Evolutionary conservation across 2,113 vertebrate species (phyloP).

Genomic region (Prietella phreatophila): DNA sequence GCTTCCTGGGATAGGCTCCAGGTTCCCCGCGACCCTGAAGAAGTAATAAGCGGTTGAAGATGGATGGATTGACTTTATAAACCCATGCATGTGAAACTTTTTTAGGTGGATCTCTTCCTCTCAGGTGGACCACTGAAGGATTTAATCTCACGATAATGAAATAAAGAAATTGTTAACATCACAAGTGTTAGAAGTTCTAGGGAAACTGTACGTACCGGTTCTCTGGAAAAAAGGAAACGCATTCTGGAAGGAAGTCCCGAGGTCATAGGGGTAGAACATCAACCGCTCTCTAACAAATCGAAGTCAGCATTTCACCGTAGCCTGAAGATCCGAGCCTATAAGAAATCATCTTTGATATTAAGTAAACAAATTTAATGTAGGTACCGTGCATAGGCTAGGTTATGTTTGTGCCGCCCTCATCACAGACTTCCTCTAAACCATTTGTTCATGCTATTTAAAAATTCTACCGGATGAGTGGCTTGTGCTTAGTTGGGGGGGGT

Average conservation of each 20-base stretch:
- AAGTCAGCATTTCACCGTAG: neutral
- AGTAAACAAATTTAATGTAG: neutral
- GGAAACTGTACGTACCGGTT: neutral
- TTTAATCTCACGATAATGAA: too few relatives aligned
- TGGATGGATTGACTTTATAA: neutral
- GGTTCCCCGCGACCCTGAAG: too few relatives aligned
- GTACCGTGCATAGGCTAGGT: neutral
- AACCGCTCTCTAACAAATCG: neutral
- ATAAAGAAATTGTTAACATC: neutral
- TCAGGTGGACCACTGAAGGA: neutral
- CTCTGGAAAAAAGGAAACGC: conserved; percentile 8
- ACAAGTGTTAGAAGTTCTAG: neutral
- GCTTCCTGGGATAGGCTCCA: too few relatives aligned
- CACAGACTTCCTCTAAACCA: neutral
- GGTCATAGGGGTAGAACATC: neutral
- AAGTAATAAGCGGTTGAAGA: too few relatives aligned
- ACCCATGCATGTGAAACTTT: neutral
- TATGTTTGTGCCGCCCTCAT: neutral
- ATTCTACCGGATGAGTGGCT: too few relatives aligned
- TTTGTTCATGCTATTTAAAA: neutral
- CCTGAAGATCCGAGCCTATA: neutral
- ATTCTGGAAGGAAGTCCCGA: neutral
- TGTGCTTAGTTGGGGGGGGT: too few relatives aligned
- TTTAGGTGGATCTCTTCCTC: neutral
- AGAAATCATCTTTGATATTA: neutral